Evolutionary conservation across 1,140 invertebrate species (phyloP), one percentile per base, ranked within the genome.

Genomic region (Zaprionus davidi): DNA sequence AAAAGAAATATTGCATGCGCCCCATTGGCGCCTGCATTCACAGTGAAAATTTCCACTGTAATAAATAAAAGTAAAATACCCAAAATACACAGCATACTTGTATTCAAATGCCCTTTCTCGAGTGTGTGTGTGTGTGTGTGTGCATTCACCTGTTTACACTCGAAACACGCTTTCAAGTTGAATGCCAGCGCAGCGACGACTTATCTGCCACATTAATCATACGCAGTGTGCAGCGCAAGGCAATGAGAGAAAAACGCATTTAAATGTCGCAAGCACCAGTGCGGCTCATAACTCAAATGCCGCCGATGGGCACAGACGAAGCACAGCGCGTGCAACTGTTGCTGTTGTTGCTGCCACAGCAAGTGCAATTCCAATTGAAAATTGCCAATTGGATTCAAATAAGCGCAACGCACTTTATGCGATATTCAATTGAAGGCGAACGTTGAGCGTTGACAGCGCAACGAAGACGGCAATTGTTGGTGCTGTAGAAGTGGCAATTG

Each of bases 151-250:
- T 60, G n/a, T 59, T 6, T 15, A 36, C 60, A 26, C 53, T 31
- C 20, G n/a, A 58, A 78, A 62, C 59, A 51, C 44, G 58, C 66
- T 80, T 80, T 87, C 83, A 87, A 88, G 86, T 82, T 88, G 84
- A 86, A 83, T 88, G 83, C 49, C 81, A 75, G 63, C 53, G 51
- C 44, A 26, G 20, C 17, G 17, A 17, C 44, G 17, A 24, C 63
- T 78, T 76, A 78, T 72, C 81, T 53, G 49, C 20, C 57, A 70
- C 69, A 90, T 90, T 90, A 49, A 90, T 88, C 85, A 88, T 79
- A 88, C 84, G 85, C 84, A 90, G 64, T 49, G 71, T 83, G 68
- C 26, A 71, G 70, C 71, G 44, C 66, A 58, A 63, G 5, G 38
- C 36, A 28, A 36, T 44, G n/a, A 41, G 38, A 41, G 38, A 26